These are phyloP conservation scores for Hoplostethus mediterraneus DNA, from an alignment of 2,797 vertebrate species.

Conservation along the genomic window DNA sequence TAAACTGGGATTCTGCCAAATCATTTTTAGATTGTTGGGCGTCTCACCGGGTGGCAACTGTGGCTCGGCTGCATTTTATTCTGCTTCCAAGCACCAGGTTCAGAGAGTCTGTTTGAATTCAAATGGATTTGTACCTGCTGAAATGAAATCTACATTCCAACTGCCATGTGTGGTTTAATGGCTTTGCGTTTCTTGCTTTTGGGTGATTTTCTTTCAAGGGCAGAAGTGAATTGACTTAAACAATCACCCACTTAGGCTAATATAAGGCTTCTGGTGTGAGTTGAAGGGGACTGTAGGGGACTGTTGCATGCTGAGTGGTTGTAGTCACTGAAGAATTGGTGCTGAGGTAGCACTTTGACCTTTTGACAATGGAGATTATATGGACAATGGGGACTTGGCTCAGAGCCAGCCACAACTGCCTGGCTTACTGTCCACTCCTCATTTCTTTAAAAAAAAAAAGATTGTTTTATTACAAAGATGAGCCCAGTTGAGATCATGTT, in stretches of 20 bases:
- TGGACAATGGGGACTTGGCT: not conserved
- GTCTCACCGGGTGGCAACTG: slow-evolving; percentile 8
- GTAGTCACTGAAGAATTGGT: slow-evolving; percentile 31
- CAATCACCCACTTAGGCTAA: slow-evolving; percentile 18
- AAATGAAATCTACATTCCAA: slow-evolving; percentile 13
- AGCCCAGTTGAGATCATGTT: not conserved
- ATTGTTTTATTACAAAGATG: slow-evolving; percentile 7
- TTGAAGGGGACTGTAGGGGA: slow-evolving; percentile 1
- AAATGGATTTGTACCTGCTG: slow-evolving; percentile 12
- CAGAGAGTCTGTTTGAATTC: slow-evolving; percentile 8
- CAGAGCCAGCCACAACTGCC: slow-evolving; percentile 18
- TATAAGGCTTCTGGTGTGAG: slow-evolving; percentile 34
- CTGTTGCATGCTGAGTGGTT: slow-evolving; percentile 49
- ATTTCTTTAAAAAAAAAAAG: slow-evolving; percentile 33
- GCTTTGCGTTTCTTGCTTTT: slow-evolving; percentile 25
- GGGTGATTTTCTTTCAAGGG: slow-evolving; percentile 18
- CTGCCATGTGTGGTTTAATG: slow-evolving; percentile 1
- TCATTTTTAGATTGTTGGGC: not conserved
- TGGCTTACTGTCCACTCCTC: slow-evolving; percentile 32
- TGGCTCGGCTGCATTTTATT: slow-evolving; percentile 45
- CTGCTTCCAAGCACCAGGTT: slow-evolving; percentile 50
- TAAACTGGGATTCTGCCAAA: not conserved
- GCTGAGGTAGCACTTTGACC: slow-evolving; percentile 36
- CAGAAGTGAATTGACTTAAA: slow-evolving; percentile 7
- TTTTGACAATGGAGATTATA: too few species aligned